Evolutionary conservation across 2,797 vertebrate species (phyloP).

Genomic region (Crocidura indochinensis): DNA sequence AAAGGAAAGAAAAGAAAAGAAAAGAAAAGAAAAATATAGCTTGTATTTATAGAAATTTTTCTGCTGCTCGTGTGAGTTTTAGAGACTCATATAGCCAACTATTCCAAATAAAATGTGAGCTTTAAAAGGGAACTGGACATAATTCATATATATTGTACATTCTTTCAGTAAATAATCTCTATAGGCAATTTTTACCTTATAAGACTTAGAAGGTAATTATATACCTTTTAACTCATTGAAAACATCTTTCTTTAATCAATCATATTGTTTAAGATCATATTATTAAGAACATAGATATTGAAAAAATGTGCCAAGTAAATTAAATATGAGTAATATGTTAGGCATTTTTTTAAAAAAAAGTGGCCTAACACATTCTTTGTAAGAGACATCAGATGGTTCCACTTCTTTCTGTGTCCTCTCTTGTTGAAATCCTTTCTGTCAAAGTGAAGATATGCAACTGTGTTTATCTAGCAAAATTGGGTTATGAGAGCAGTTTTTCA

Average conservation of each 20-base stretch:
- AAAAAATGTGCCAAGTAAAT: slow-evolving; percentile 28
- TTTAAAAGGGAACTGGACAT: slow-evolving; percentile 4
- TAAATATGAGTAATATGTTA: slow-evolving; percentile 15
- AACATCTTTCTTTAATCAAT: slow-evolving; percentile 50
- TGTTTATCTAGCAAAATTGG: background rate
- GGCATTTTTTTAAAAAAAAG: slow-evolving; percentile 5
- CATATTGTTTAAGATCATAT: slow-evolving; percentile 5
- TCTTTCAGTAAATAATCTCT: background rate
- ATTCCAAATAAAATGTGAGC: background rate
- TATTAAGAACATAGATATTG: slow-evolving; percentile 17
- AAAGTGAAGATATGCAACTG: background rate
- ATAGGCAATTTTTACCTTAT: slow-evolving; percentile 2
- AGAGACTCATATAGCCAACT: slow-evolving; percentile 9
- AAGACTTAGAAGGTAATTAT: background rate
- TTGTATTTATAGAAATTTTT: background rate
- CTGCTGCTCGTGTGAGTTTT: background rate
- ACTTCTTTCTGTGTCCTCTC: background rate
- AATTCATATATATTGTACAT: slow-evolving; percentile 41
- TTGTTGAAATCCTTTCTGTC: slow-evolving; percentile 3
- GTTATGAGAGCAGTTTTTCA: slow-evolving; percentile 42
- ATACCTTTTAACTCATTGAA: slow-evolving; percentile 21
- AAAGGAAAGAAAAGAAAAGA: too few relatives aligned
- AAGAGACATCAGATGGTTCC: background rate
- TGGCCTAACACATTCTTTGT: background rate
- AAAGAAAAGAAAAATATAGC: too few relatives aligned